A percentile compares a stretch with the other conserved stretches of the same genome.
Evolutionary conservation across 2,888 invertebrate species (phyloP).

Genomic region (Lepeophtheirus nordmannii): DNA sequence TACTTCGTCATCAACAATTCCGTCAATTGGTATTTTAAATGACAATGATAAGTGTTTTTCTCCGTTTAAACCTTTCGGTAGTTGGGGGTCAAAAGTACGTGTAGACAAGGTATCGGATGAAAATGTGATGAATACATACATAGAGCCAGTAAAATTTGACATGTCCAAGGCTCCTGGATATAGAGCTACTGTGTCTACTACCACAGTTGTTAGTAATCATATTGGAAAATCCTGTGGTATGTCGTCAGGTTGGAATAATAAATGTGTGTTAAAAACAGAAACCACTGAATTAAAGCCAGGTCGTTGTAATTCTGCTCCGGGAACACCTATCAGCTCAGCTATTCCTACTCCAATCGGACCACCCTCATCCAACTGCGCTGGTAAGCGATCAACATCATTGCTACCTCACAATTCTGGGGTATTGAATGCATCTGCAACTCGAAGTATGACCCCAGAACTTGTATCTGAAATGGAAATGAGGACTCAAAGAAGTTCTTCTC

Average conservation of each 20-base stretch:
- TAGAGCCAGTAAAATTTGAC: slow-evolving; percentile 37
- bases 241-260: slow-evolving; percentile 21
- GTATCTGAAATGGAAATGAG: too few relatives aligned
- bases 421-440: too few relatives aligned
- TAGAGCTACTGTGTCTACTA: slow-evolving; percentile 25
- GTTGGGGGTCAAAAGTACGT: too few relatives aligned
- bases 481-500: too few relatives aligned
- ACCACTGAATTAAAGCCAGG: slow-evolving; percentile 29
- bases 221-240: neutral
- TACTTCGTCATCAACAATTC: too few relatives aligned
- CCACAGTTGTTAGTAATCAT: neutral
- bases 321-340: slow-evolving; percentile 31
- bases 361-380: slow-evolving; percentile 10
- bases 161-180: slow-evolving; percentile 81
- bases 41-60: too few relatives aligned
- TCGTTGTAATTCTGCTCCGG: slow-evolving; percentile 38
- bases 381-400: too few relatives aligned
- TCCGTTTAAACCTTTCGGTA: too few relatives aligned
- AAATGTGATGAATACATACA: slow-evolving; percentile 16
- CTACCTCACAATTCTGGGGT: too few relatives aligned
- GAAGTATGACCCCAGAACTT: too few relatives aligned
- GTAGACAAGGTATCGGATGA: slow-evolving; percentile 42
- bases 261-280: slow-evolving; percentile 22
- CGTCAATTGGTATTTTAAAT: too few relatives aligned
- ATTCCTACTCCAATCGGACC: slow-evolving; percentile 28